Conservation (phyloP, 2,113 vertebrate genomes). For the Theropithecus gelada region DNA sequence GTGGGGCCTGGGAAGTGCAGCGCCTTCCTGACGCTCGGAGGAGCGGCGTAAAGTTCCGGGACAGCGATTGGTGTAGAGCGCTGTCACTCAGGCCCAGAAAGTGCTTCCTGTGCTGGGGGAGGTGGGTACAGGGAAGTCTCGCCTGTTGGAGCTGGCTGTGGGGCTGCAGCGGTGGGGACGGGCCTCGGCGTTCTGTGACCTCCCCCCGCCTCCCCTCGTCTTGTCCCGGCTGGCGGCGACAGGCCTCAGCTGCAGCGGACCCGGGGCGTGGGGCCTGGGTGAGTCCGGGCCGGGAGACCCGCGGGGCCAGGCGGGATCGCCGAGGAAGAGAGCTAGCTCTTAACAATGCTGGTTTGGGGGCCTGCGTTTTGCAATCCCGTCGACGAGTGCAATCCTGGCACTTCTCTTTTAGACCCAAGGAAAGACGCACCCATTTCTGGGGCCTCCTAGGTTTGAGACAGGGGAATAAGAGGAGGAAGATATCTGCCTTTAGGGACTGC, state of each 20-base stretch:
- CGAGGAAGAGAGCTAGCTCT: background rate
- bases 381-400: background rate
- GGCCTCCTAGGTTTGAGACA: background rate
- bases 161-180: accelerated
- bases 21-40: background rate
- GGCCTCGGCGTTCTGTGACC: accelerated
- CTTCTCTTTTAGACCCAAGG: background rate
- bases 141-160: accelerated
- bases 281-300: background rate
- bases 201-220: accelerated
- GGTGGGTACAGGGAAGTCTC: background rate
- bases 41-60: background rate
- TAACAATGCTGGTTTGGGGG: background rate
- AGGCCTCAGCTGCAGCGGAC: background rate
- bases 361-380: background rate
- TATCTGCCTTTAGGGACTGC: background rate
- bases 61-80: background rate
- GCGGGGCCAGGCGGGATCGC: background rate
- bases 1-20: too few relatives aligned
- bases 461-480: background rate
- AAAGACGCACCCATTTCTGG: background rate
- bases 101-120: constrained; percentile 58
- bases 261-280: constrained; percentile 42
- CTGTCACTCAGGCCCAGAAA: constrained; percentile 30
- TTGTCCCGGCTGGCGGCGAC: background rate